Evolutionary conservation across 2,113 vertebrate genomes (phyloP).

Genomic region (Elachura formosa): DNA sequence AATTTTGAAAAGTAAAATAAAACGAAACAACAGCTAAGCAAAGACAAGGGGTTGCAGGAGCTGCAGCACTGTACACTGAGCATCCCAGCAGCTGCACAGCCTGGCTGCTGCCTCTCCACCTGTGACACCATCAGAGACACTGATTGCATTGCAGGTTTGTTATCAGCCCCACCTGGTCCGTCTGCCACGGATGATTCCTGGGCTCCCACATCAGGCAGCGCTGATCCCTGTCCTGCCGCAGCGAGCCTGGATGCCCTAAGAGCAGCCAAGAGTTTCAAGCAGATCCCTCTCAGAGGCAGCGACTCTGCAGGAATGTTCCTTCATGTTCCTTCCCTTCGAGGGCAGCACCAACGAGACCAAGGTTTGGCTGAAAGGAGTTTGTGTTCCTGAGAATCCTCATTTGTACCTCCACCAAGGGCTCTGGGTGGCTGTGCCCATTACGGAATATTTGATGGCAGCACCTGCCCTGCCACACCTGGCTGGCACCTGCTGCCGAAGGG

Average conservation of each 20-base stretch:
- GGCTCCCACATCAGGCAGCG: not conserved
- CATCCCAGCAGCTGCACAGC: not conserved
- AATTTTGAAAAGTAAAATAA: not conserved
- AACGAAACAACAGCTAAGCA: not conserved
- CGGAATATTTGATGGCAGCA: not conserved
- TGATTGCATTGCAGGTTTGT: conserved; percentile 23
- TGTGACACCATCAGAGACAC: not conserved
- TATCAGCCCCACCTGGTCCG: not conserved
- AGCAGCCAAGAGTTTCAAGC: not conserved
- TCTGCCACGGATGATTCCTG: conserved; percentile 10
- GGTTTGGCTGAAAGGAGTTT: not conserved
- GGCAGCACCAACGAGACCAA: not conserved
- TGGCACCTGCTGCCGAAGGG: not conserved
- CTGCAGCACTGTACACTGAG: not conserved
- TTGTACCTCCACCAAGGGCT: fast-evolving
- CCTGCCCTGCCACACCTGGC: not conserved
- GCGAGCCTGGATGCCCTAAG: not conserved
- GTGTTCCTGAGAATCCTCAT: not conserved
- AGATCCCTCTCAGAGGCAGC: not conserved
- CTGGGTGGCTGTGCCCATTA: fast-evolving
- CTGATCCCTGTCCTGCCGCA: not conserved
- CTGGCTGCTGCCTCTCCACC: not conserved
- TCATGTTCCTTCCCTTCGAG: fast-evolving
- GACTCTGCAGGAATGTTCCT: not conserved
- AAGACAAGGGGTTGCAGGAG: not conserved